Evolutionary conservation across 1,140 invertebrate genomes (phyloP).

Genomic region (Drosophila lacteicornis): DNA sequence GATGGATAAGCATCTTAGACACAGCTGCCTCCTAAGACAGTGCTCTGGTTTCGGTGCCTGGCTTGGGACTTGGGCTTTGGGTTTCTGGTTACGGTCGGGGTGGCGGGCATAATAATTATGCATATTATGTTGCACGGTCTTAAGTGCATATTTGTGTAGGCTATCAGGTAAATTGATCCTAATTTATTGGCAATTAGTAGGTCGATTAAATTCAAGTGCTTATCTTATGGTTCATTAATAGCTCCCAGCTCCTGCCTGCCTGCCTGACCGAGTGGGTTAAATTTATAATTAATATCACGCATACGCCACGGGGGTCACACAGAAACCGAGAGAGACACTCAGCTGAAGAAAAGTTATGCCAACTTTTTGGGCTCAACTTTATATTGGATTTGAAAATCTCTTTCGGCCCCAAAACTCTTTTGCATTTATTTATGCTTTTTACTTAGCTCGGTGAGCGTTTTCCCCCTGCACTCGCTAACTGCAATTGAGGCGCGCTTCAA

Average conservation of each 20-base stretch:
- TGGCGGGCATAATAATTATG: constrained; percentile 57
- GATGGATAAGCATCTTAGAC: constrained; percentile 31
- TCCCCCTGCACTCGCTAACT: constrained; percentile 22
- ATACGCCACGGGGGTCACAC: constrained; percentile 43
- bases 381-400: constrained; percentile 31
- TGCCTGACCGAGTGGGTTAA: constrained; percentile 19
- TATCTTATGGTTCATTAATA: constrained; percentile 43
- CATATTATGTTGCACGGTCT: constrained; percentile 65
- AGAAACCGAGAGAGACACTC: neutral
- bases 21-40: constrained; percentile 4
- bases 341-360: constrained; percentile 8
- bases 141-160: constrained; percentile 49
- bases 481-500: constrained; percentile 53
- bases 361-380: constrained; percentile 23
- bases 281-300: constrained; percentile 49
- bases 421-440: constrained; percentile 27
- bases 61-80: constrained; percentile 9
- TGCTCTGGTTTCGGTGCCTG: constrained; percentile 3
- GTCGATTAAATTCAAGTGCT: constrained; percentile 61
- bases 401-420: constrained; percentile 12
- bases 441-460: neutral
- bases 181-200: constrained; percentile 73
- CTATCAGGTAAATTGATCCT: constrained; percentile 38
- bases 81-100: neutral
- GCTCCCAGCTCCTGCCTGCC: constrained; percentile 1